These are phyloP conservation scores for Perithous albicinctus DNA, from an alignment of 2,888 invertebrate species.

Conservation along the genomic window DNA sequence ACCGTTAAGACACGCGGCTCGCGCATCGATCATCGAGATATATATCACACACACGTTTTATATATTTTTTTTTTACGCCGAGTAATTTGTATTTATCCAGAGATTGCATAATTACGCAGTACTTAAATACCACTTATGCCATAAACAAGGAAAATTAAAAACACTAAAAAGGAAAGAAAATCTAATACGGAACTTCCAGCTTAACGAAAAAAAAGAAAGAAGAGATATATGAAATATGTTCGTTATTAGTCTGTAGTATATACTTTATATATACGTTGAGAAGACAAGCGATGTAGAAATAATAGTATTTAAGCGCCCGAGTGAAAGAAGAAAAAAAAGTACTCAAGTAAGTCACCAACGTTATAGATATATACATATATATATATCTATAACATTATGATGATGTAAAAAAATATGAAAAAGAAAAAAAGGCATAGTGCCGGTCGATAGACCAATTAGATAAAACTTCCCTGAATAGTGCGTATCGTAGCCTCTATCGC, in stretches of 20 bases:
- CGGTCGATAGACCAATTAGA: slow-evolving; percentile 47
- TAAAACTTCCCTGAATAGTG: slow-evolving; percentile 32
- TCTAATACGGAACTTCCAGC: slow-evolving; percentile 49
- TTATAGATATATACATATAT: slow-evolving; percentile 55
- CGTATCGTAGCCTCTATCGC: slow-evolving; percentile 36
- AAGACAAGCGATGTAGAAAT: slow-evolving; percentile 47
- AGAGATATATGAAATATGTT: slow-evolving; percentile 50
- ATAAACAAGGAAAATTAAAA: slow-evolving; percentile 10
- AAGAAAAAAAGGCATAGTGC: slow-evolving; percentile 54
- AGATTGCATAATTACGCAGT: slow-evolving; percentile 61
- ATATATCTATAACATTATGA: too few species aligned
- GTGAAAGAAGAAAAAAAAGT: slow-evolving; percentile 26
- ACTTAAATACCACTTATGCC: slow-evolving; percentile 60
- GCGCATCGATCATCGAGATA: slow-evolving; percentile 37
- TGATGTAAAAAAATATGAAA: slow-evolving; percentile 55
- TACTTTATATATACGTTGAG: slow-evolving; percentile 41
- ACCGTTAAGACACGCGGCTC: slow-evolving; percentile 31
- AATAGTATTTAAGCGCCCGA: slow-evolving; percentile 49
- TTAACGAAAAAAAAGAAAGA: slow-evolving; percentile 13
- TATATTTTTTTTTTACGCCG: slow-evolving; percentile 80
- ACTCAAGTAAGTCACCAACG: slow-evolving; percentile 27
- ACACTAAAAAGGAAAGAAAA: slow-evolving; percentile 18
- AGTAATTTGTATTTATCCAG: slow-evolving; percentile 75
- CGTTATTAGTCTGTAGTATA: slow-evolving; percentile 54
- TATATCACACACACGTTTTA: slow-evolving; percentile 67